Conservation (phyloP, 92 coral and sea anemone species). For the Umimayanthus kanabou region DNA sequence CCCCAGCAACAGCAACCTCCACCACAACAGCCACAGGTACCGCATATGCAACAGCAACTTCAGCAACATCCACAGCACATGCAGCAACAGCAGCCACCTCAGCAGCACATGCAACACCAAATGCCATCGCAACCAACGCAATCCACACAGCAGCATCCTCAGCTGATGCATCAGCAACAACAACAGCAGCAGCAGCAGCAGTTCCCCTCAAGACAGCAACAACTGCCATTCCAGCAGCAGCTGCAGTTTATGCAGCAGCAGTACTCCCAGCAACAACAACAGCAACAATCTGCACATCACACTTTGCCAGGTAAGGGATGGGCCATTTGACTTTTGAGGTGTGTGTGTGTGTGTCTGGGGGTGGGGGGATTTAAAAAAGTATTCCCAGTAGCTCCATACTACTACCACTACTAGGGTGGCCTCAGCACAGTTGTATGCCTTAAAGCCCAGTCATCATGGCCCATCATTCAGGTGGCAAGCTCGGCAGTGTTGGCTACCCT, state of each 20-base stretch:
- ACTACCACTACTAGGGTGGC: no score
- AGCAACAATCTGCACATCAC: conserved; percentile 27
- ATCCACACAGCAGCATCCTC: conserved; percentile 34
- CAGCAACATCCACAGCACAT: conserved; percentile 51
- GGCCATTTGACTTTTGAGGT: no score
- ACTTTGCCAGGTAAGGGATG: conserved; percentile 24
- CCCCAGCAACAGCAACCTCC: conserved; percentile 52
- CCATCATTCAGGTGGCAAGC: no score
- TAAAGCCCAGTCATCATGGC: no score
- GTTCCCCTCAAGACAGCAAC: conserved; percentile 32
- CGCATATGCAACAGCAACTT: conserved; percentile 65
- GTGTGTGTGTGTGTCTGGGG: no score
- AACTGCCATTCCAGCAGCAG: conserved; percentile 39
- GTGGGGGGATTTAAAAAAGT: no score
- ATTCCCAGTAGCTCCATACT: no score
- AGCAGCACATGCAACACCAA: conserved; percentile 43
- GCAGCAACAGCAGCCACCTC: conserved; percentile 58
- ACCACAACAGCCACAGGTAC: conserved; percentile 61
- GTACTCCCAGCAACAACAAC: conserved; percentile 31
- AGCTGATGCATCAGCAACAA: conserved; percentile 38
- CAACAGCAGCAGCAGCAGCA: conserved; percentile 32
- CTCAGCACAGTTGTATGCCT: no score
- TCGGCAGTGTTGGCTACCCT: no score
- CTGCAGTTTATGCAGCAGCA: conserved; percentile 41
- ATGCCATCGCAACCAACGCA: conserved; percentile 31